These are phyloP conservation scores for Epirrhoe tristata DNA, from an alignment of 2,888 invertebrate species.

Conservation along the genomic window DNA sequence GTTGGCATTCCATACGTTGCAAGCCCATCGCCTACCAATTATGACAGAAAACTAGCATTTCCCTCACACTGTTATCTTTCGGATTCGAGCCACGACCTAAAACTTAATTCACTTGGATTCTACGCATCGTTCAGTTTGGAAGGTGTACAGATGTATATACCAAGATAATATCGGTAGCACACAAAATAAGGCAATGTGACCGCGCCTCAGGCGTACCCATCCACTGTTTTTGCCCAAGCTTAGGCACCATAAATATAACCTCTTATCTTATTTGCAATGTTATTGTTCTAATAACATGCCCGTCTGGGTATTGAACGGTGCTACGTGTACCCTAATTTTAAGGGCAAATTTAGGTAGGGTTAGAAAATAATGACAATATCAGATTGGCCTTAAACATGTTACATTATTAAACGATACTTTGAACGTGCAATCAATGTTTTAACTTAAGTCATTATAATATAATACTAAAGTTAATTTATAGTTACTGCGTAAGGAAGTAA, in stretches of 20 bases:
- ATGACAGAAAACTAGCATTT: too few species aligned
- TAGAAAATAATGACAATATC: neutral
- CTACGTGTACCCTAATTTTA: constrained; percentile 41
- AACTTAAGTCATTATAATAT: neutral
- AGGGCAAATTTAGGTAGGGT: constrained; percentile 11
- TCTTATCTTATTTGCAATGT: constrained; percentile 75
- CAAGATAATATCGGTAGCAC: constrained; percentile 33
- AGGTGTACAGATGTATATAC: constrained; percentile 9
- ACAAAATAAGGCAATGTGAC: constrained; percentile 54
- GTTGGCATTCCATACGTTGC: too few species aligned
- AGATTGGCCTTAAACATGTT: neutral
- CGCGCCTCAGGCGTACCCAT: constrained; percentile 63
- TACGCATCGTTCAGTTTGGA: neutral
- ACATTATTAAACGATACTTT: neutral
- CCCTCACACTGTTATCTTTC: too few species aligned
- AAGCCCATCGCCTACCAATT: too few species aligned
- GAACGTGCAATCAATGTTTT: neutral
- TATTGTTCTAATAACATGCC: constrained; percentile 61
- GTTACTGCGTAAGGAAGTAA: neutral
- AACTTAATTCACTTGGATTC: neutral
- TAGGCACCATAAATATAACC: constrained; percentile 59
- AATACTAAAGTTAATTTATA: neutral
- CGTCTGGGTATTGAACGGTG: constrained; percentile 55
- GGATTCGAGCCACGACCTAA: too few species aligned
- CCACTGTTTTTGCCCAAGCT: constrained; percentile 67